Evolutionary conservation across 2,797 vertebrate species (phyloP), one percentile per base, ranked within the genome.

Genomic region (Crenuchus spilurus): DNA sequence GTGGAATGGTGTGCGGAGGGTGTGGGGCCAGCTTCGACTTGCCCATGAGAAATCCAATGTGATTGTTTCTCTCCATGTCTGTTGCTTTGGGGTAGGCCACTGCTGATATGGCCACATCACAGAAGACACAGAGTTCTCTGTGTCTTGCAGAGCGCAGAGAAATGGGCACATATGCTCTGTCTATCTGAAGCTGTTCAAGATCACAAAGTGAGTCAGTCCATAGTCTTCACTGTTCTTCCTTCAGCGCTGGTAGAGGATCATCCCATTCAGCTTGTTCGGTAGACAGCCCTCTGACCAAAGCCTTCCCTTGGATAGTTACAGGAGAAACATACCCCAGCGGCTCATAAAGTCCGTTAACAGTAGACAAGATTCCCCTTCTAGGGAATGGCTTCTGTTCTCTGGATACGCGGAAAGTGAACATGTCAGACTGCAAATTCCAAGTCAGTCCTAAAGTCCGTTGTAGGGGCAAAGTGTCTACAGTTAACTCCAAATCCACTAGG

Each of bases 321-420:
- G 81, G 75, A n/a, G 76, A 58, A 0, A 58, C 64, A 6, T 80
- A 75, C 0, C 82, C 77, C 10, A 82, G 20, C 0, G 72, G 74
- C 14, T 82, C 55, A 0, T 42, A 82, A 7, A 82, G 6, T 3
- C 78, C 76, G 24, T 81, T 83, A 0, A 82, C 78, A 0, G 63
- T 76, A 0, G 71, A 79, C 31, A 83, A 14, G 0, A 77, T 57
- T 8, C 58, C 72, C 6, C 62, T 74, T 0, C 14, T 14, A 5
- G 78, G 79, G 35, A 62, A 82, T 5, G 76, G 76, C 4, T 79
- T 81, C 0, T 41, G 1, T 1, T 80, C 68, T 1, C 0, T 1
- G 0, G 72, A 73, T 1, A 86, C 65, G 0, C n/a, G 0, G 42
- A 73, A 84, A 0, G 61, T 78, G 10, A 85, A 84, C 0, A 26